Conservation (phyloP, 2,888 invertebrate genomes). For the Ashinkailepas kermadecensis region DNA sequence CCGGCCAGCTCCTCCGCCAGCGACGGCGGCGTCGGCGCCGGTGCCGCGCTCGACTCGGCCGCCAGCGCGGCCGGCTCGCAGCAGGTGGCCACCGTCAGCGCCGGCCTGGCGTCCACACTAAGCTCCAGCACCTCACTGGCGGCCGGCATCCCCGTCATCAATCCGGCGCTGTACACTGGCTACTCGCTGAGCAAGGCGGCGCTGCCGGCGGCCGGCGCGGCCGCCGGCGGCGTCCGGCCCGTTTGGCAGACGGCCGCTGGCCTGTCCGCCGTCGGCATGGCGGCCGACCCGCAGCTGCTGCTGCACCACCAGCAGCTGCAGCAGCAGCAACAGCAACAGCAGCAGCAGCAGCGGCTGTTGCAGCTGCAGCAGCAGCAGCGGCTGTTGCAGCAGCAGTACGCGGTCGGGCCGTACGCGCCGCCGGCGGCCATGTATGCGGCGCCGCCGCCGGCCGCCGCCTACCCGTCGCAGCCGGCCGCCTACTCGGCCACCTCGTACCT, state of each 20-base stretch:
- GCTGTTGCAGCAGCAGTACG: constrained; percentile 23
- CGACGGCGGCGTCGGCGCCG: constrained; percentile 37
- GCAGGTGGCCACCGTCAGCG: background rate
- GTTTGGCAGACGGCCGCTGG: background rate
- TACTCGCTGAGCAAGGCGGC: constrained; percentile 20
- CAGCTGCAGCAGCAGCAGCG: constrained; percentile 22
- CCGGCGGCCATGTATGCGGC: background rate
- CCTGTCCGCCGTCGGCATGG: constrained; percentile 22
- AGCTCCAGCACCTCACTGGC: background rate
- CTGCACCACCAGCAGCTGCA: constrained; percentile 30
- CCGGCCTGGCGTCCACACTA: background rate
- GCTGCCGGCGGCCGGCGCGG: constrained; percentile 1
- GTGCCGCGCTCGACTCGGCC: constrained; percentile 8
- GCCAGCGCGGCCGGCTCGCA: background rate
- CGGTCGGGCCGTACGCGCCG: background rate
- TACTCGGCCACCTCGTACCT: background rate
- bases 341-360: constrained; percentile 30
- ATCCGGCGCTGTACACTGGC: constrained; percentile 14
- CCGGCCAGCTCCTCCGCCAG: constrained; percentile 28
- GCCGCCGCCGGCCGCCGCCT: background rate
- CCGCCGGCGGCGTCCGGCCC: constrained; percentile 17
- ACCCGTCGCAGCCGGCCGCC: background rate
- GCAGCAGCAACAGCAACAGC: constrained; percentile 24
- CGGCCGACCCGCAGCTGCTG: constrained; percentile 28
- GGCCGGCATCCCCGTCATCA: constrained; percentile 18